Base-by-base conservation (phyloP, 2,888 invertebrate species). In the Cactoblastis cactorum region DNA sequence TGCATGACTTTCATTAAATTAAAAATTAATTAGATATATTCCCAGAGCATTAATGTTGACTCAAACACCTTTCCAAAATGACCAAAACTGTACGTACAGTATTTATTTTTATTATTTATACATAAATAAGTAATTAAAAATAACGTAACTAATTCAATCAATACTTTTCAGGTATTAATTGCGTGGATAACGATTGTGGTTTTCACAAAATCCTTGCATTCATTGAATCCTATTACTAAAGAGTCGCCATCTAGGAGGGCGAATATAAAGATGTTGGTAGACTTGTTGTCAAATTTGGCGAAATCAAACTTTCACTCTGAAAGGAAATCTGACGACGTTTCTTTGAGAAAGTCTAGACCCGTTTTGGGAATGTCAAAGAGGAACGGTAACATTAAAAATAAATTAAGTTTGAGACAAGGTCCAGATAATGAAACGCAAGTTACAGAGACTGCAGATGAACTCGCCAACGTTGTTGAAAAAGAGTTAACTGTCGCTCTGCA, bases 401-500 rank as follows among this genome's bases (percentile, higher is more conserved):
- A 24, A 8, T n/a, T n/a, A n/a, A 14, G 5, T 8, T 32, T 43
- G 11, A 32, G 43, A 5, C 1, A 28, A 24, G 14, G 43, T 1
- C 35, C 15, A 6, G 38, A 32, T 11, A 33, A 12, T 46, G 6
- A 18, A 8, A 18, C 9, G 0, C 34, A 1, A 9, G 9, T 35
- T 11, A 34, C 9, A n/a, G 22, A 1, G 8, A 38, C 2, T 22
- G 15, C 4, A 34, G 12, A 18, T 48, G 39, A 32, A 34, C 53
- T 51, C 3, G 51, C 49, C 1, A 1, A 18, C 0, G 5, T 69
- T 3, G 57, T 68, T 0, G 84, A 84, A 55, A 55, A 51, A 0
- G 83, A 85, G 52, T 60, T 82, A 1, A 54, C 68, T 12, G 45
- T 54, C 4, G 57, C 70, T 0, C 34, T 76, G 3, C 6, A 52